phyloP scores from a whole-genome alignment of 2,113 vertebrate species.

The Odobenus rosmarus region DNA sequence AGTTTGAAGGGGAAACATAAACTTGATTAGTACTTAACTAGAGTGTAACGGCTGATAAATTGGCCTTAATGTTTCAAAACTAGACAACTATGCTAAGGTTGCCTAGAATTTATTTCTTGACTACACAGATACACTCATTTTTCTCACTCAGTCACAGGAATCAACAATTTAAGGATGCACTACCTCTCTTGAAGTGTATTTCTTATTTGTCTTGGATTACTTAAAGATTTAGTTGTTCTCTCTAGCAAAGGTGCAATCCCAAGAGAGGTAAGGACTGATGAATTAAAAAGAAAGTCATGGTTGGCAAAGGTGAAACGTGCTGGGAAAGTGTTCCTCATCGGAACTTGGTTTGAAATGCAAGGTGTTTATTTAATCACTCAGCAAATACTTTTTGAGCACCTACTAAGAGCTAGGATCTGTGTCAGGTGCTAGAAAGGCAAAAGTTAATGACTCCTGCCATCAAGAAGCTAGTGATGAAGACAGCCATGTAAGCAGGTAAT shows the following conservation, averaged over 20 bases:
- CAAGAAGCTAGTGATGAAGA: neutral
- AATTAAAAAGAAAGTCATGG: slow-evolving; percentile 17
- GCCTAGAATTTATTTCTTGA: slow-evolving; percentile 64
- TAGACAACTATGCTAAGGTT: slow-evolving; percentile 33
- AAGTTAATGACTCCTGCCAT: neutral
- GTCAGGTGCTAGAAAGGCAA: neutral
- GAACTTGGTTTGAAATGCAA: slow-evolving; percentile 55
- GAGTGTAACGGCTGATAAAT: slow-evolving; percentile 67
- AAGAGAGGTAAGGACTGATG: slow-evolving; percentile 26
- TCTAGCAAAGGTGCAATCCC: neutral
- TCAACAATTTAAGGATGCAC: slow-evolving; percentile 53
- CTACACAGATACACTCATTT: slow-evolving; percentile 25
- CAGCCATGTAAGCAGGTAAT: neutral
- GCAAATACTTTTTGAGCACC: slow-evolving; percentile 30
- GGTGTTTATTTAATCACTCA: slow-evolving; percentile 10
- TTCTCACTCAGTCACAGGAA: slow-evolving; percentile 65
- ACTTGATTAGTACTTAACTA: slow-evolving; percentile 68
- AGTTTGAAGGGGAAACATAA: slow-evolving; percentile 57
- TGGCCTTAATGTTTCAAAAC: slow-evolving; percentile 59
- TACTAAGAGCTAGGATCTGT: neutral
- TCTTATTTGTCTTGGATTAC: slow-evolving; percentile 61
- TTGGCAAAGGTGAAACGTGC: neutral
- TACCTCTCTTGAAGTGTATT: slow-evolving; percentile 33
- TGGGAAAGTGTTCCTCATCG: neutral
- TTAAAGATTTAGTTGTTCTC: slow-evolving; percentile 58